Evolutionary conservation across 1,140 invertebrate species (phyloP), one percentile per base, ranked within the genome.

Genomic region (Pogonognathellus flavescens): DNA sequence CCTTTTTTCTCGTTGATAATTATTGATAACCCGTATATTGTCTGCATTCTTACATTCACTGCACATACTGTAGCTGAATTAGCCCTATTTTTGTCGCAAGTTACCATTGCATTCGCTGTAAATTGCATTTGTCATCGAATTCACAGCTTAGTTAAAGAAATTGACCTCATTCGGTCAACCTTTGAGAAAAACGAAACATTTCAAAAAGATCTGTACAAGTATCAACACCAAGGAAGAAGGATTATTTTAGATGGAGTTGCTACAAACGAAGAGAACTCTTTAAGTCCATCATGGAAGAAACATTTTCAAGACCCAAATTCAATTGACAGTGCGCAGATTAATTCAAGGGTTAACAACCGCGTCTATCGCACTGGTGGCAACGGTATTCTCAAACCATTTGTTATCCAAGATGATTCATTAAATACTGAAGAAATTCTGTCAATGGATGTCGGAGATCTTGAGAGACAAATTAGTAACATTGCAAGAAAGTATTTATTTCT

Each of bases 21-120:
- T n/a, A 41, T 76, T n/a, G 31, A 31, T 8, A 49, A 10, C 7
- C 70, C 70, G n/a, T 7, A 49, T 3, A 41, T 76, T 50, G 70
- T 76, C 16, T 25, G 41, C 16, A 31, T 76, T n/a, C 1, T 49
- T 13, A 53, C 41, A 13, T 84, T 53, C 20, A 10, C 9, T 7
- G 66, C 52, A 13, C 82, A 84, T 50, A 22, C 16, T 9, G 25
- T 84, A 0, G 82, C 82, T 1, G 82, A 84, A 49, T 20, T 55
- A 14, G 82, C 62, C 25, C 62, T 84, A 0, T 84, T 70, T 14
- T 70, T 84, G 49, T 70, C 82, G 25, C 82, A 84, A 25, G 62
- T 50, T 53, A 70, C 41, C 16, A 84, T 84, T 55, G 50, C 82
- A 8, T 84, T 84, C 20, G 53, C 66, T 13, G 66, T 84, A 18